Percentiles rank a stretch among this genome's conserved stretches.
These are phyloP conservation scores for Pseudomyrmex dendroicus DNA, from an alignment of 1,140 invertebrate genomes.

Conservation along the genomic window DNA sequence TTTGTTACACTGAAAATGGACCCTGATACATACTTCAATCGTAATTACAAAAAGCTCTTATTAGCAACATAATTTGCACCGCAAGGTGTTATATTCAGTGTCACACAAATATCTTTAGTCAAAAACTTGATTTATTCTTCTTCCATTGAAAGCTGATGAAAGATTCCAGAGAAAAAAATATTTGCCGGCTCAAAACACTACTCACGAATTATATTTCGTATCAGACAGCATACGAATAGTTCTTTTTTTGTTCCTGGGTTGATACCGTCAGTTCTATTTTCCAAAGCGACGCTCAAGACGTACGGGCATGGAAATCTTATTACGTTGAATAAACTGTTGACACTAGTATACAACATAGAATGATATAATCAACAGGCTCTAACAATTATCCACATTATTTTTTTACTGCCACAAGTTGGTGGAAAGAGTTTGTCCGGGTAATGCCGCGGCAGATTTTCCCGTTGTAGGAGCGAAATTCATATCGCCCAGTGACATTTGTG, in stretches of 20 bases:
- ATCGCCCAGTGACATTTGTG: conserved; percentile 84
- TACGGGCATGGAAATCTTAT: conserved; percentile 62
- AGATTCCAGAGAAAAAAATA: conserved; percentile 60
- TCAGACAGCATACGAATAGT: conserved; percentile 49
- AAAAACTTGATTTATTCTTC: conserved; percentile 57
- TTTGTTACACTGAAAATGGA: conserved; percentile 63
- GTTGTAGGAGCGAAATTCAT: conserved; percentile 71
- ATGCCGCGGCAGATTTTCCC: conserved; percentile 76
- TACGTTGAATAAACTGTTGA: conserved; percentile 63
- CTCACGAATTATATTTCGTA: conserved; percentile 49
- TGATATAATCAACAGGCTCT: conserved; percentile 74
- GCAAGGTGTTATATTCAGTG: conserved; percentile 50
- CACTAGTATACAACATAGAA: conserved; percentile 77
- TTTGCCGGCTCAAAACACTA: conserved; percentile 61
- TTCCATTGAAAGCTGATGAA: conserved; percentile 60
- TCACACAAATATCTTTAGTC: conserved; percentile 66
- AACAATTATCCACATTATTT: conserved; percentile 69
- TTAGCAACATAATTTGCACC: conserved; percentile 63
- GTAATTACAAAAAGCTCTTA: conserved; percentile 66
- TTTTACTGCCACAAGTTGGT: conserved; percentile 86
- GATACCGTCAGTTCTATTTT: conserved; percentile 38
- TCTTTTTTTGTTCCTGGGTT: conserved; percentile 44
- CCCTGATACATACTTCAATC: conserved; percentile 61
- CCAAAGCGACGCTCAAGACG: conserved; percentile 56
- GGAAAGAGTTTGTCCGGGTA: conserved; percentile 84